phyloP scores from a whole-genome alignment of 2,797 vertebrate genomes.

The Chelonia mydas region DNA sequence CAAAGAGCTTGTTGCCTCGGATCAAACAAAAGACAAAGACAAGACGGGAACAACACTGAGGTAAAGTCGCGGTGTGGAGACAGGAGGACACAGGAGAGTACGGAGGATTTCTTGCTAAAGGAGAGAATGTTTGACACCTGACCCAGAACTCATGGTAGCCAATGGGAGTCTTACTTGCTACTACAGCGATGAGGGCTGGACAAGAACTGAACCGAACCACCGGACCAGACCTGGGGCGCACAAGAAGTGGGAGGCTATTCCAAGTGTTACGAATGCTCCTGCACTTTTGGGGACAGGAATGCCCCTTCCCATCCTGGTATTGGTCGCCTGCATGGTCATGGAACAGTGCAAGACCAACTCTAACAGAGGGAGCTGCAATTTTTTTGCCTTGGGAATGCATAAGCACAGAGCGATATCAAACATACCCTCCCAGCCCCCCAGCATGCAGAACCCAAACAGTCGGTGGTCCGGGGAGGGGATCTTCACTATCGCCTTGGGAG shows the following conservation, averaged over 20 bases:
- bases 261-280: neutral
- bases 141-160: neutral
- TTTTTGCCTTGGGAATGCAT: fast-evolving
- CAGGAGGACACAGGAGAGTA: neutral
- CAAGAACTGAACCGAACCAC: neutral
- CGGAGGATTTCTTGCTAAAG: neutral
- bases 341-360: neutral
- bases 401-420: neutral
- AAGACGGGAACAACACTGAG: fast-evolving
- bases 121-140: fast-evolving
- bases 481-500: neutral
- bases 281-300: neutral
- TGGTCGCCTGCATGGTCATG: fast-evolving
- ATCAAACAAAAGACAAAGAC: neutral
- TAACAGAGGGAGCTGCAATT: neutral
- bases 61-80: neutral
- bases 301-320: fast-evolving
- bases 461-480: no score
- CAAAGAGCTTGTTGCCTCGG: fast-evolving
- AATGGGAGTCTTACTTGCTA: neutral
- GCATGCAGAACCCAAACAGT: no score
- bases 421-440: no score
- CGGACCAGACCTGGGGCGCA: fast-evolving
- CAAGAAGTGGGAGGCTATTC: neutral
- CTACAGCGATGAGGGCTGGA: neutral